phyloP scores from a whole-genome alignment of 2,113 vertebrate genomes.

The Potamarius usumacintae region DNA sequence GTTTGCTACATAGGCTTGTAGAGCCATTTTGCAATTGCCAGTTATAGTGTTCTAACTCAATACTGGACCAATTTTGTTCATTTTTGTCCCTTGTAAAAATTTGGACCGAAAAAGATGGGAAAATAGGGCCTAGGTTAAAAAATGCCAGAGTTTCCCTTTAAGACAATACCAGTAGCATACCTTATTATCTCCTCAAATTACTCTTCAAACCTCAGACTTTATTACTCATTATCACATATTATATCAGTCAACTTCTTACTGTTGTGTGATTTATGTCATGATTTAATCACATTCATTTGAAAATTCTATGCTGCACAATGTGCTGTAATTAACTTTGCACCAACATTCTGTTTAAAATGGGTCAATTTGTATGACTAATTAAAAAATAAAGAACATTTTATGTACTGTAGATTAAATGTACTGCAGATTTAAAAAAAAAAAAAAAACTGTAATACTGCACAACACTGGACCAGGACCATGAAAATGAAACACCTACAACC shows the following conservation, averaged over 20 bases:
- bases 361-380: conserved; percentile 4
- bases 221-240: conserved; percentile 11
- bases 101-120: no score
- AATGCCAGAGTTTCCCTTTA: no score
- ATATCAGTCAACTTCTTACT: neutral
- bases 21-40: no score
- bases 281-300: neutral
- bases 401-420: conserved; percentile 31
- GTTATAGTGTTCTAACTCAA: no score
- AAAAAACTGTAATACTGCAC: conserved; percentile 16
- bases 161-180: conserved; percentile 10
- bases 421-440: conserved; percentile 34
- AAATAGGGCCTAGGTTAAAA: no score
- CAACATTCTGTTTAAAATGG: conserved; percentile 25
- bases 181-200: conserved; percentile 19
- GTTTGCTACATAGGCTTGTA: no score
- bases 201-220: conserved; percentile 17
- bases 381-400: conserved; percentile 2
- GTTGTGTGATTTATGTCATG: conserved; percentile 1
- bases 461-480: conserved; percentile 28
- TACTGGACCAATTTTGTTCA: no score
- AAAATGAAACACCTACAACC: conserved; percentile 52
- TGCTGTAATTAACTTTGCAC: conserved; percentile 3
- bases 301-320: conserved; percentile 19
- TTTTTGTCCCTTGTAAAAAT: no score